phyloP scores from a whole-genome alignment of 2,888 invertebrate species.

The Heteropelma amictum region DNA sequence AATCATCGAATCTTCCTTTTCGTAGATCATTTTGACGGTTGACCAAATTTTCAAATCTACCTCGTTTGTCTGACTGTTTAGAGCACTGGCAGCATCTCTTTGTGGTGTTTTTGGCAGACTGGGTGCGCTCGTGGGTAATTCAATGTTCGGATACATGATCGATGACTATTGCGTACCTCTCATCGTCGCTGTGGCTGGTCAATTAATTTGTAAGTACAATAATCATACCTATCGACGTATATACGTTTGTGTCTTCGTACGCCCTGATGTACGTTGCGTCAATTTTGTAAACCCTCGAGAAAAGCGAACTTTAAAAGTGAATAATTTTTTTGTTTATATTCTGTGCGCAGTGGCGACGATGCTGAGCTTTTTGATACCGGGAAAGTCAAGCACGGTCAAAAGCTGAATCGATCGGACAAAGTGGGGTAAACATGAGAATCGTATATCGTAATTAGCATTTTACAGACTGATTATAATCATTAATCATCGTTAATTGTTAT shows the following conservation, averaged over 20 bases:
- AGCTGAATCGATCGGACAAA: neutral
- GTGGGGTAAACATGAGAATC: neutral
- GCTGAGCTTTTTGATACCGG: conserved; percentile 27
- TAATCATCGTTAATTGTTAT: neutral
- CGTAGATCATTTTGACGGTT: conserved; percentile 82
- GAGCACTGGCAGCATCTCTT: conserved; percentile 84
- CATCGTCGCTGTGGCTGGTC: conserved; percentile 81
- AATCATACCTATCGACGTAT: too few species aligned
- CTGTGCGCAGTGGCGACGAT: conserved; percentile 16
- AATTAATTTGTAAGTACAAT: conserved; percentile 84
- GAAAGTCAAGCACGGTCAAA: neutral
- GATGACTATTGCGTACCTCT: conserved; percentile 84
- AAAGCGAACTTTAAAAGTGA: neutral
- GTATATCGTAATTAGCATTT: neutral
- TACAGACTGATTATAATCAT: conserved; percentile 1
- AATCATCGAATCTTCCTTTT: neutral
- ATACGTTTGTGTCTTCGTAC: too few species aligned
- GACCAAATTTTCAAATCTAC: too few species aligned
- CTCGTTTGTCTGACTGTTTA: neutral
- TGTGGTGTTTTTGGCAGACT: conserved; percentile 87
- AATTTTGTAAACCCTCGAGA: too few species aligned
- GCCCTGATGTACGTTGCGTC: too few species aligned
- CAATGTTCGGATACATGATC: conserved; percentile 87
- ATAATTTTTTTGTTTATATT: neutral
- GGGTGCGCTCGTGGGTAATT: conserved; percentile 86